Evolutionary conservation across 1,140 invertebrate genomes (phyloP).

Genomic region (Oryctes rhinoceros): DNA sequence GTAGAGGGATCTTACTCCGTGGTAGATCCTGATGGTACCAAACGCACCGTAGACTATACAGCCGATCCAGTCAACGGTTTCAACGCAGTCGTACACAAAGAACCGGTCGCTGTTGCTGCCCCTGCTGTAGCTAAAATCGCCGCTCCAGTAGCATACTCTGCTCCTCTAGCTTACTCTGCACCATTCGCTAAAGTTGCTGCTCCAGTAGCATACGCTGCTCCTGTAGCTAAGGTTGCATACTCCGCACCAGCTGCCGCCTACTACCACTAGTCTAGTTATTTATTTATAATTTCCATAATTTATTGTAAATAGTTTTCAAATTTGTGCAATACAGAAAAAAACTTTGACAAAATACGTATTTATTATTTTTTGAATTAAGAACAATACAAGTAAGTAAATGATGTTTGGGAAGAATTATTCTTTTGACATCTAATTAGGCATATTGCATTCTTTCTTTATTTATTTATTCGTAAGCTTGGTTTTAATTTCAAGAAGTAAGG

Average conservation of each 20-base stretch:
- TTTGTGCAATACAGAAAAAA: background rate
- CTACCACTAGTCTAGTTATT: slow-evolving; percentile 10
- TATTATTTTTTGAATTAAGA: too few relatives aligned
- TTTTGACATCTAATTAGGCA: too few relatives aligned
- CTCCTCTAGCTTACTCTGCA: slow-evolving; percentile 41
- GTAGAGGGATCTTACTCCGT: slow-evolving; percentile 70
- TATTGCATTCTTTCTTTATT: too few relatives aligned
- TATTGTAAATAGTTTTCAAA: background rate
- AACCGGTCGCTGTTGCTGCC: slow-evolving; percentile 8
- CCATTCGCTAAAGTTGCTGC: slow-evolving; percentile 38
- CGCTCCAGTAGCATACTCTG: slow-evolving; percentile 44
- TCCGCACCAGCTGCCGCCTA: slow-evolving; percentile 41
- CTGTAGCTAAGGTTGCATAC: slow-evolving; percentile 42
- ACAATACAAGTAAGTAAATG: too few relatives aligned
- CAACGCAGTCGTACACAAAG: slow-evolving; percentile 54
- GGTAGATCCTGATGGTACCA: slow-evolving; percentile 69
- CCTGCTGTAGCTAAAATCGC: slow-evolving; percentile 45
- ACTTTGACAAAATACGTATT: too few relatives aligned
- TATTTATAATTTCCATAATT: background rate
- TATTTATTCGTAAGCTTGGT: too few relatives aligned
- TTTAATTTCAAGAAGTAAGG: too few relatives aligned
- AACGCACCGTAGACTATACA: slow-evolving; percentile 70
- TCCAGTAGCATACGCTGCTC: slow-evolving; percentile 40
- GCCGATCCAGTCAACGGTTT: slow-evolving; percentile 64
- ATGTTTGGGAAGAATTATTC: too few relatives aligned